These are phyloP conservation scores for Lophotriccus pileatus DNA, from an alignment of 2,797 vertebrate genomes.

Conservation along the genomic window DNA sequence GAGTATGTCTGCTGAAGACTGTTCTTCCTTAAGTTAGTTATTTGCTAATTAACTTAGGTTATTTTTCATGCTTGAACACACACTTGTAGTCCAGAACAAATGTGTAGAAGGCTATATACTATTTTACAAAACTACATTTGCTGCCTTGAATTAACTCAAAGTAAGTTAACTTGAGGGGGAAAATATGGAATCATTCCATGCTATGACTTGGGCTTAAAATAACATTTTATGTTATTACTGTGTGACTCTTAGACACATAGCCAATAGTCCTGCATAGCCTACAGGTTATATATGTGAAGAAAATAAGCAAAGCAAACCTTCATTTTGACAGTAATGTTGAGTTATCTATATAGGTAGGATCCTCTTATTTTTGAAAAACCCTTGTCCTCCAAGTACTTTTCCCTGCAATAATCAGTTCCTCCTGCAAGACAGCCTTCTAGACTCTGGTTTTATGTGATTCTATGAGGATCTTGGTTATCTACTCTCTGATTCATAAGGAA, in stretches of 20 bases:
- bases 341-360: not conserved
- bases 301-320: not conserved
- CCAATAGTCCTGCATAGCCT: not conserved
- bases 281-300: not conserved
- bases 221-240: not conserved
- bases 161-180: not conserved
- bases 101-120: not conserved
- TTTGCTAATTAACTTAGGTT: slow-evolving; percentile 17
- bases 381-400: not conserved
- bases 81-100: not conserved
- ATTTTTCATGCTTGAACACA: slow-evolving; percentile 17
- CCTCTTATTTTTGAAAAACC: not conserved
- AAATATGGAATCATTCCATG: not conserved
- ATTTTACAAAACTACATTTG: not conserved
- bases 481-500: not conserved
- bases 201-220: not conserved
- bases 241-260: not conserved
- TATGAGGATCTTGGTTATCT: not conserved
- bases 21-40: not conserved
- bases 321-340: not conserved
- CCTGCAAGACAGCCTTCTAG: not conserved
- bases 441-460: not conserved
- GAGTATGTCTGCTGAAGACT: not conserved
- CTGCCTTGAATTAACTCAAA: not conserved
- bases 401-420: not conserved